Evolutionary conservation across 1,140 invertebrate genomes (phyloP), one percentile per base, ranked within the genome.

Genomic region (Zophobas morio): DNA sequence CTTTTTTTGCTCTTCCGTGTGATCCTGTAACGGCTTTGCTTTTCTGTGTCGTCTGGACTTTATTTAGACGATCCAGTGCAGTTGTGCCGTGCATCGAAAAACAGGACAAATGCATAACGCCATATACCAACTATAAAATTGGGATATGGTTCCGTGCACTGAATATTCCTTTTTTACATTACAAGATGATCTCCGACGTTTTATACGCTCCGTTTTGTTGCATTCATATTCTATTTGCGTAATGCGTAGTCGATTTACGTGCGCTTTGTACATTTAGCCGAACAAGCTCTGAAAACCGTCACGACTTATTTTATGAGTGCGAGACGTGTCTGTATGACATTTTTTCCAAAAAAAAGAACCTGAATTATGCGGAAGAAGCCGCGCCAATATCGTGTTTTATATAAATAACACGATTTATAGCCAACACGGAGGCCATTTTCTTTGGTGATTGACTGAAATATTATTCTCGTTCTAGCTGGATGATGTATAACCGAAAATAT

Each of bases 141-240:
- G 60, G 60, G 37, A 37, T 47, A 32, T n/a, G 39, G 39, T 36
- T 73, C 56, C 71, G 71, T 73, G 71, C 71, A 42, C 20, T 56
- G 71, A 73, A 73, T 73, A 73, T 73, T 73, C 37, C 36, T 73
- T 73, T 73, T 73, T 53, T 56, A 39, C 49, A n/a, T 54, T 53
- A 51, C 51, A 49, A 32, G 46, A 34, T 72, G 46, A 72, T 72
- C 46, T 72, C 35, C 46, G 51, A 4, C 51, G 34, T 73, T 54
- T 42, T 40, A 46, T 56, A 73, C 49, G 71, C 46, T 33, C 71
- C 49, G 54, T 73, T 73, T 56, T 53, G 39, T 39, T 39, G 56
- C 47, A 75, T 75, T 75, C 74, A 75, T 75, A 75, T 75, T 75
- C 74, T 66, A 75, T 75, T 75, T 75, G 74, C 74, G 74, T 75